Percentiles rank a stretch among this genome's conserved stretches.
phyloP scores from a whole-genome alignment of 2,113 vertebrate species.

The Cyprinodon tularosa region DNA sequence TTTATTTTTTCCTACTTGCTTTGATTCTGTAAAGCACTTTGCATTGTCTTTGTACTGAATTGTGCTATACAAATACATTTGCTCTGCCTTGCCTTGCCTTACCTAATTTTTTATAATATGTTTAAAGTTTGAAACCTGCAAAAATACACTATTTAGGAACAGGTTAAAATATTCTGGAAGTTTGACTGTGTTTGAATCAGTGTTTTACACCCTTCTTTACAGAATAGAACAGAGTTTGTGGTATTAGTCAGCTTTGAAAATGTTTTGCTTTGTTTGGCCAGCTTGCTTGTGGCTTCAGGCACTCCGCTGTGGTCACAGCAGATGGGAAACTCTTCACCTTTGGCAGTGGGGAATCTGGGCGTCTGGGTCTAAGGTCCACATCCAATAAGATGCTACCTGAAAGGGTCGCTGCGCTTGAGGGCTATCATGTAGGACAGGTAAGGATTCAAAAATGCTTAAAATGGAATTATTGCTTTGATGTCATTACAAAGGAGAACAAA shows the following conservation, averaged over 20 bases:
- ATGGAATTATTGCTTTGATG: background rate
- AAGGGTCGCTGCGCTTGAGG: conserved; percentile 80
- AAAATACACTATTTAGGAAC: no score
- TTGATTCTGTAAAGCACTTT: no score
- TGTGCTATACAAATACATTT: no score
- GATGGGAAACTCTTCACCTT: conserved; percentile 85
- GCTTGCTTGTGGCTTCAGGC: conserved; percentile 83
- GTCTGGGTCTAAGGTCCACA: conserved; percentile 82
- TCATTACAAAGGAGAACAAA: background rate
- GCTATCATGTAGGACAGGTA: conserved; percentile 80
- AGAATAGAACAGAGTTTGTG: no score
- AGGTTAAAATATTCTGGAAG: no score
- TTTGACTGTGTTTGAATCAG: no score
- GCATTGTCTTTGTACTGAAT: no score
- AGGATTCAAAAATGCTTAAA: background rate
- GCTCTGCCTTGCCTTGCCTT: no score
- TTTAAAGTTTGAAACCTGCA: no score
- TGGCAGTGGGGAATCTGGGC: conserved; percentile 83
- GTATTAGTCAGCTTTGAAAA: background rate
- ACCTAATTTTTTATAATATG: no score
- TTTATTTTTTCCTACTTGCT: no score
- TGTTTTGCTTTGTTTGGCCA: conserved; percentile 29
- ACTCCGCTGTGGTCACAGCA: conserved; percentile 82
- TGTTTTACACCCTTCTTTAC: no score
- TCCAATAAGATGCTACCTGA: conserved; percentile 85